Conservation (phyloP, 1,140 invertebrate species). For the Eurosta solidaginis region DNA sequence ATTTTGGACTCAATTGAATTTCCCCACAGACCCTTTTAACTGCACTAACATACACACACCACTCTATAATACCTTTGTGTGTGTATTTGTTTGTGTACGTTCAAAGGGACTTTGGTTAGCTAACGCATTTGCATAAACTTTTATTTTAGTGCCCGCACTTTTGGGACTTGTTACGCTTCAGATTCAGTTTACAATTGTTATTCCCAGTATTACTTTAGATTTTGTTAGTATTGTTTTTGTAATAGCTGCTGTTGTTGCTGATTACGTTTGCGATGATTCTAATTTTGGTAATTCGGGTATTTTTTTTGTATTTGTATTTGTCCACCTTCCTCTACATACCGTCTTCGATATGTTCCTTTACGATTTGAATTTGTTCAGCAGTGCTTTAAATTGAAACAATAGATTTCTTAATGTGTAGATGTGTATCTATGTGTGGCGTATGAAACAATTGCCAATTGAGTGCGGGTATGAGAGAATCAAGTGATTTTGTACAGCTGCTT, state of each 20-base stretch:
- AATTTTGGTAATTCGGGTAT: slow-evolving; percentile 2
- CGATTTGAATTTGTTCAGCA: background rate
- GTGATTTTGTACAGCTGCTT: slow-evolving; percentile 35
- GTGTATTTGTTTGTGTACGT: background rate
- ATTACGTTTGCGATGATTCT: slow-evolving; percentile 11
- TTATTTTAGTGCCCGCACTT: slow-evolving; percentile 35
- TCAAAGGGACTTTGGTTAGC: slow-evolving; percentile 18
- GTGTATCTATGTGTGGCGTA: background rate
- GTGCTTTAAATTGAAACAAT: background rate
- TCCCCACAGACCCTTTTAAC: slow-evolving; percentile 24
- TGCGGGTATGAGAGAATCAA: background rate
- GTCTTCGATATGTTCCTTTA: background rate
- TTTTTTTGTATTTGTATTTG: background rate
- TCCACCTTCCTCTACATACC: background rate
- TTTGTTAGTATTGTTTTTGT: background rate
- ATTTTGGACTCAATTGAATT: slow-evolving; percentile 29
- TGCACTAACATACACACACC: background rate
- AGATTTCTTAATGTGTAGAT: too few species aligned
- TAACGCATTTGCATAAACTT: slow-evolving; percentile 36
- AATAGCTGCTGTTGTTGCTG: background rate
- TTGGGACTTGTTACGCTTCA: slow-evolving; percentile 36
- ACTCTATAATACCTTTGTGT: background rate
- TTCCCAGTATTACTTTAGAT: background rate
- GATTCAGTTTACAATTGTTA: slow-evolving; percentile 29
- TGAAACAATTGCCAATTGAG: slow-evolving; percentile 22